Conservation (phyloP, 2,113 vertebrate species). For the Hemichromis elongatus region DNA sequence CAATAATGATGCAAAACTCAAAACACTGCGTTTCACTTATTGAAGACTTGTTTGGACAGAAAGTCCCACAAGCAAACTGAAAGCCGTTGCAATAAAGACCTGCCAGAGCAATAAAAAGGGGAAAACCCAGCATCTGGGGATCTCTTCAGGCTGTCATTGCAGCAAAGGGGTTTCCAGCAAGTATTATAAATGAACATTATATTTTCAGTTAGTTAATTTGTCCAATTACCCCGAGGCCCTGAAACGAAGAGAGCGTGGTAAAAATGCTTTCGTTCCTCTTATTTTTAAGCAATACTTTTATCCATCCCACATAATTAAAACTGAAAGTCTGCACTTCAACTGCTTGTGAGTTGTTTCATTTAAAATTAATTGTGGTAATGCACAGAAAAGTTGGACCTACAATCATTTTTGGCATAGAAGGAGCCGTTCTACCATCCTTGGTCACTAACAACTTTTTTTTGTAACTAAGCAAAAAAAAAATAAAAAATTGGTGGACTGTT, state of each 20-base stretch:
- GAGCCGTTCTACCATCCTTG: no score
- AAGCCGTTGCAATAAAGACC: background rate
- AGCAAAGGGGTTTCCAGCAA: background rate
- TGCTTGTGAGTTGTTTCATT: no score
- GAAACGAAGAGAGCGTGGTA: rapidly evolving
- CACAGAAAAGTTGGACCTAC: background rate
- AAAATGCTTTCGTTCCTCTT: background rate
- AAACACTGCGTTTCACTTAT: background rate
- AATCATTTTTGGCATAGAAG: no score
- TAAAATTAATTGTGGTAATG: background rate
- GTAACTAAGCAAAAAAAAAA: no score
- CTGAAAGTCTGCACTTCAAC: no score
- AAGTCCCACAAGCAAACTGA: background rate
- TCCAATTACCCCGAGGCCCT: rapidly evolving
- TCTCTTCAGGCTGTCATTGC: background rate
- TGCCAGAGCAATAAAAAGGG: background rate
- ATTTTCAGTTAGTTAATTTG: background rate
- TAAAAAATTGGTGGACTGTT: no score
- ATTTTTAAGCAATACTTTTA: no score
- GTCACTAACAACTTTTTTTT: no score
- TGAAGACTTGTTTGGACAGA: background rate
- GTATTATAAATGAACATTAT: background rate
- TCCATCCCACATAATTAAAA: no score
- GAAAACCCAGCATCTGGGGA: background rate
- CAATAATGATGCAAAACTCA: no score